Conservation (phyloP, 2,113 vertebrate genomes). For the Genyomyrus donnyi region DNA sequence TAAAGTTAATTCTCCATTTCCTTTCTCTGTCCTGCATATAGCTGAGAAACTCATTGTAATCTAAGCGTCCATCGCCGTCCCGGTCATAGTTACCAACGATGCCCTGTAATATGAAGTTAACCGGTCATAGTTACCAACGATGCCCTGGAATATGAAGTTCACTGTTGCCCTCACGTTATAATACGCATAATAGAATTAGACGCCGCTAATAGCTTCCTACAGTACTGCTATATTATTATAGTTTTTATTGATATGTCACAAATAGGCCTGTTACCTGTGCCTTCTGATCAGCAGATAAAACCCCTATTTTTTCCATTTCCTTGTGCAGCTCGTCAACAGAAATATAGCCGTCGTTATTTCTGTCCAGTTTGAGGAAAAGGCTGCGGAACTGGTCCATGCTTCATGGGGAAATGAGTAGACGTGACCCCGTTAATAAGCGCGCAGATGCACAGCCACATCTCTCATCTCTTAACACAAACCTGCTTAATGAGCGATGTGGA, state of each 20-base stretch:
- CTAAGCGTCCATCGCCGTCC: slow-evolving; percentile 53
- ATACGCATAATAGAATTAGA: neutral
- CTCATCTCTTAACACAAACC: neutral
- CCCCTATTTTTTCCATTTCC: slow-evolving; percentile 59
- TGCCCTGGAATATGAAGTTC: slow-evolving; percentile 36
- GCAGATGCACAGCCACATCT: neutral
- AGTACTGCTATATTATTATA: neutral
- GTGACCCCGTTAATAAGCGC: neutral
- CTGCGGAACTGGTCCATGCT: slow-evolving; percentile 54
- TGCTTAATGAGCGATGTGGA: neutral
- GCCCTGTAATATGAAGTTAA: neutral
- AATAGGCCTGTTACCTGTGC: slow-evolving; percentile 43
- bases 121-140: slow-evolving; percentile 52
- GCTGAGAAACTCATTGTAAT: slow-evolving; percentile 58
- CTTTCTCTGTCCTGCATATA: slow-evolving; percentile 62
- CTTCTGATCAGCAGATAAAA: slow-evolving; percentile 46
- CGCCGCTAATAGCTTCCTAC: neutral
- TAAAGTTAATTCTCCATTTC: slow-evolving; percentile 63
- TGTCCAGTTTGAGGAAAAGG: slow-evolving; percentile 58
- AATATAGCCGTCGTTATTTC: slow-evolving; percentile 55
- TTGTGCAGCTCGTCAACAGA: slow-evolving; percentile 51
- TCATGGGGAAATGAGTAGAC: neutral
- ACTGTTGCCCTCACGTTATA: neutral
- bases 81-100: slow-evolving; percentile 52
- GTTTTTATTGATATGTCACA: neutral